Evolutionary conservation across 2,113 vertebrate species (phyloP).

Genomic region (Dromas ardeola): DNA sequence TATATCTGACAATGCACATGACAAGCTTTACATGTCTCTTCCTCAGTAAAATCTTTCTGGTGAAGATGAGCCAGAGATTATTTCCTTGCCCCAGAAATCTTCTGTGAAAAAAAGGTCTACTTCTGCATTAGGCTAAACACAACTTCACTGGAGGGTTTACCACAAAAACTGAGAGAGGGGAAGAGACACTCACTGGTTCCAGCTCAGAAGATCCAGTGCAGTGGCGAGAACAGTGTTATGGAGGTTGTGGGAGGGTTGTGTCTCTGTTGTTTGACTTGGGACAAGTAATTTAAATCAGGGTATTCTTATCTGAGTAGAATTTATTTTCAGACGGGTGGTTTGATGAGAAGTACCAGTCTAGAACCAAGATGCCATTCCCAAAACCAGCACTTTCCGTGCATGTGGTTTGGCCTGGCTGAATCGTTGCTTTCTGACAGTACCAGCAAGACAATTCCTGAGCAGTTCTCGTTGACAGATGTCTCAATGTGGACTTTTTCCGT

Average conservation of each 20-base stretch:
- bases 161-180: not conserved
- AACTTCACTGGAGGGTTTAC: not conserved
- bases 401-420: not conserved
- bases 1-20: not conserved
- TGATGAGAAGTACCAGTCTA: not conserved
- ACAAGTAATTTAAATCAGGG: not conserved
- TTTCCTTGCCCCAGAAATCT: not conserved
- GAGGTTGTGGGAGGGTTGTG: not conserved
- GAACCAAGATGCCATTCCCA: not conserved
- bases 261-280: not conserved
- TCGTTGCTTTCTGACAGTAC: not conserved
- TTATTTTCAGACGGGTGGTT: not conserved
- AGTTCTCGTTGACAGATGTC: not conserved
- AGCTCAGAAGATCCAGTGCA: not conserved
- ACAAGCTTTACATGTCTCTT: not conserved
- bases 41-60: not conserved
- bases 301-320: not conserved
- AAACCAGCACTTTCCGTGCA: not conserved
- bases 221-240: not conserved
- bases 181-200: not conserved
- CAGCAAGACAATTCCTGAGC: not conserved
- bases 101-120: not conserved
- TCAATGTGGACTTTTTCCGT: not conserved
- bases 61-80: not conserved
- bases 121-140: not conserved